Conservation (phyloP, 1,140 invertebrate species). For the Caerostris darwini region DNA sequence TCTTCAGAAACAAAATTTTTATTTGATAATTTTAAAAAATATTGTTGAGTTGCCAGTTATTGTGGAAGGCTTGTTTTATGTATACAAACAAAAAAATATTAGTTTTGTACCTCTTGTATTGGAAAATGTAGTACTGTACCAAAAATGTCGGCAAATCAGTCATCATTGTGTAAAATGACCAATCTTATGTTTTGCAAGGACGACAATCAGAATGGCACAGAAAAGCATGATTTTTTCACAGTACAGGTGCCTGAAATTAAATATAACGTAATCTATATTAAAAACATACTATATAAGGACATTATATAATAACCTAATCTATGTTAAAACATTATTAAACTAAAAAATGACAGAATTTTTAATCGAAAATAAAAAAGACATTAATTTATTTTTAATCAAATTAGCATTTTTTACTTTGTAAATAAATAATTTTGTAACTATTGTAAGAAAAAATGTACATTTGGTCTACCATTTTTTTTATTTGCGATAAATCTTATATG, state of each 20-base stretch:
- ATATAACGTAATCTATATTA: background rate
- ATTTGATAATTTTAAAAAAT: background rate
- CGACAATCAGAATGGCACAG: conserved; percentile 94
- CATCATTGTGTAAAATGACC: conserved; percentile 96
- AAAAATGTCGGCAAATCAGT: conserved; percentile 96
- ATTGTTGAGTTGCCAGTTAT: background rate
- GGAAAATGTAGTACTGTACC: conserved; percentile 93
- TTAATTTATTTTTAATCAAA: too few species aligned
- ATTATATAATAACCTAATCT: too few species aligned
- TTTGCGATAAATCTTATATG: too few species aligned
- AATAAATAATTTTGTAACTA: too few species aligned
- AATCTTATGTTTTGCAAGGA: conserved; percentile 94
- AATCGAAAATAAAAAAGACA: too few species aligned
- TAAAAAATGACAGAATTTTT: too few species aligned
- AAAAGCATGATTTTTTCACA: conserved; percentile 91
- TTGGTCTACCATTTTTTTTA: too few species aligned
- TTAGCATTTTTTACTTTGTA: too few species aligned
- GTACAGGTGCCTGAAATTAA: conserved; percentile 83
- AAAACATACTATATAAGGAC: background rate
- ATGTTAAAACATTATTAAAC: too few species aligned
- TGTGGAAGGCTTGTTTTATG: too few species aligned
- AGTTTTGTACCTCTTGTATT: conserved; percentile 88
- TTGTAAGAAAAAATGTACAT: too few species aligned
- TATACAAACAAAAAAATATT: too few species aligned
- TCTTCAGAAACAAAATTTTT: background rate